Evolutionary conservation across 2,888 invertebrate species (phyloP), one percentile per base, ranked within the genome.

Genomic region (Dynastes tityus): DNA sequence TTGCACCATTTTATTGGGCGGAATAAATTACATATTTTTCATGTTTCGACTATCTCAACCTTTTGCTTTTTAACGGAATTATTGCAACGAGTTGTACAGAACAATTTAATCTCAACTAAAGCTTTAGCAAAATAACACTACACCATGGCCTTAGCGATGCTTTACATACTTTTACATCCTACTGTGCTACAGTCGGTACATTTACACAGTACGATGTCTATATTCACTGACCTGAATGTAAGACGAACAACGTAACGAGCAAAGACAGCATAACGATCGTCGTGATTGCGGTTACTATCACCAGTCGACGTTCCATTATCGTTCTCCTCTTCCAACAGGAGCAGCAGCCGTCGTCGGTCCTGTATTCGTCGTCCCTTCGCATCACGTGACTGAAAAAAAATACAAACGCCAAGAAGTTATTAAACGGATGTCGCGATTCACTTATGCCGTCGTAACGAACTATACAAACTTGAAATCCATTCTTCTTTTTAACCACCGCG

Each of bases 141-240:
- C 55, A 22, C 2, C 2, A 55, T 16, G 5, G 13, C 4, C 2
- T 55, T 22, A 55, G 55, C 3, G 5, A 22, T 55, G 55, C 32
- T 55, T 55, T 11, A 45, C 0, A 45, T 45, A 45, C 45, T 45
- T 8, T 45, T 11, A 11, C 9, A 8, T 11, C 45, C 8, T 45
- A 11, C 45, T 45, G 45, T 45, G 8, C 45, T 8, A 45, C 11
- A 11, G 45, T 45, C 5, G 32, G 32, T 37, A 37, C 32, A 37
- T 37, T 37, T 37, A 37, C 32, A 37, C 32, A 37, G 32, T 37
- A 37, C 32, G 32, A 37, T 2, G 45, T 11, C 45, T 45, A 45
- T 29, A 67, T 64, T 61, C 67, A 84, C 83, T 83, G 81, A 84
- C 84, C 81, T 83, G 84, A 80, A 78, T 83, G 82, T 71, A 83